Percentiles rank a stretch among this genome's conserved stretches.
Evolutionary conservation across 1,140 invertebrate genomes (phyloP).

Genomic region (Thalassaphorura encarpata): DNA sequence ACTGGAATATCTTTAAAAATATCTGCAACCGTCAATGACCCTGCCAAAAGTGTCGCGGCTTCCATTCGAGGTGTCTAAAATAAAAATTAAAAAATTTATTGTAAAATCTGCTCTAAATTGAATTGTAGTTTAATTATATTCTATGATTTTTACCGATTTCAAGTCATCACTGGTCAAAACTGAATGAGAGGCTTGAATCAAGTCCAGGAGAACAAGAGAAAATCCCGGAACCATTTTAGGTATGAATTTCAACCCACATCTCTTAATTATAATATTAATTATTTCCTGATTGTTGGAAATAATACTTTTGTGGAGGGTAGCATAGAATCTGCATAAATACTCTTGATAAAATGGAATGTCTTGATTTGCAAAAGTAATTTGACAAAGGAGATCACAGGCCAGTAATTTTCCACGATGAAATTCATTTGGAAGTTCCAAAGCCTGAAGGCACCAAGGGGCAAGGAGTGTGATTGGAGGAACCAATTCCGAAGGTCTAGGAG

Average conservation of each 20-base stretch:
- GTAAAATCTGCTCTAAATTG: too few species aligned
- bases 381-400: conserved; percentile 68
- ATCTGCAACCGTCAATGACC: conserved; percentile 68
- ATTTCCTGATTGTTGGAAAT: conserved; percentile 32
- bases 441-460: conserved; percentile 77
- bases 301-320: conserved; percentile 59
- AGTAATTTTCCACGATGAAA: conserved; percentile 63
- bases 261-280: conserved; percentile 54
- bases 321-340: conserved; percentile 79
- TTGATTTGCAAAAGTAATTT: conserved; percentile 50
- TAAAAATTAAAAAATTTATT: too few species aligned
- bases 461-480: conserved; percentile 73
- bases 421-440: conserved; percentile 54
- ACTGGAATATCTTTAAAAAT: conserved; percentile 64
- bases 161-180: conserved; percentile 72
- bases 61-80: conserved; percentile 42
- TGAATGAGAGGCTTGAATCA: conserved; percentile 78
- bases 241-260: conserved; percentile 71
- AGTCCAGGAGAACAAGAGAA: conserved; percentile 74
- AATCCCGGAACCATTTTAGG: conserved; percentile 79
- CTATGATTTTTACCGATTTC: conserved; percentile 48
- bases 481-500: conserved; percentile 56
- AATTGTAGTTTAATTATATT: too few species aligned
- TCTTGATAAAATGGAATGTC: conserved; percentile 50
- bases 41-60: conserved; percentile 81